Evolutionary conservation across 2,888 invertebrate genomes (phyloP), one percentile per base, ranked within the genome.

Genomic region (Rapana venosa): DNA sequence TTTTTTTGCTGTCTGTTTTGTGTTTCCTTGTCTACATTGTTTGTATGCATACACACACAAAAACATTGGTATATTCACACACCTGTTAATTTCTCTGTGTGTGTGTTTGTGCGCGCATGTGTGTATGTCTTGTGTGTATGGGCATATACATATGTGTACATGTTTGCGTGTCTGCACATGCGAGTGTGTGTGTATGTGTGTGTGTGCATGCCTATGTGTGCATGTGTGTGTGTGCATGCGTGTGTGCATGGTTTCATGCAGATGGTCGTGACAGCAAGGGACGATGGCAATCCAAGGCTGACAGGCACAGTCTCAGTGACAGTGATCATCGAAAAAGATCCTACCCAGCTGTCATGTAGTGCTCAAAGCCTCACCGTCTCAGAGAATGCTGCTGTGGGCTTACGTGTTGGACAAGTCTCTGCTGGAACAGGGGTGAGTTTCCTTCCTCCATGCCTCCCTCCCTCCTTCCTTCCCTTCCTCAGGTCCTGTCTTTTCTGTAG

Each of bases 301-400:
- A 90, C 90, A 0, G 91, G 89, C 6, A 35, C 86, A 20, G 92
- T 92, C 35, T 90, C 90, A 1, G 91, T 94, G 17, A 87, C 77
- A 22, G 91, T 94, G 1, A 91, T 86, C 15, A 92, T 95, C 0
- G 88, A 89, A 0, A 90, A 93, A 56, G 91, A 92, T 58, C 84
- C 88, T 15, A 92, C 92, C 30, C 88, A 66, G 56, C 90, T 94
- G 20, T 22, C 85, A 0, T 94, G 94, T 81, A 66, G 89, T 11
- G 83, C 88, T 0, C 58, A 77, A 13, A 88, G 88, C 30, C 94
- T 93, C 91, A 90, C 87, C 30, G 87, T 91, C 47, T 90, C 90
- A 30, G 95, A 95, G 89, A 93, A 91, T 47, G 87, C 26, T 6
- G 20, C 35, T 5, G 90, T 93, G 17, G 90, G 91, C n/a, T 26